Conservation (phyloP, 2,797 vertebrate genomes). For the Saxicola maurus region DNA sequence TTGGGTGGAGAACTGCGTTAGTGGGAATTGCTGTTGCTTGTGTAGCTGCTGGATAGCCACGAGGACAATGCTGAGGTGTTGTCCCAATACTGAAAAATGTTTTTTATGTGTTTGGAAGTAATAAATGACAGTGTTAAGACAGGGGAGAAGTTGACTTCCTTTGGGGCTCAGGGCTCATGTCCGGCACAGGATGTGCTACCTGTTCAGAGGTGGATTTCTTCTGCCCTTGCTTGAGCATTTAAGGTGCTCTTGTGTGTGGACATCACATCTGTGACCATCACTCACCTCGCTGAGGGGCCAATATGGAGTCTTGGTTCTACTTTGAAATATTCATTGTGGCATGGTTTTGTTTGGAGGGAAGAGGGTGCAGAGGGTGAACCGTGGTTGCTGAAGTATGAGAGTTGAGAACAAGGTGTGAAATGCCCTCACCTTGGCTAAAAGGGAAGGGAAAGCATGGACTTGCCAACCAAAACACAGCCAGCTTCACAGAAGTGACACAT, state of each 20-base stretch:
- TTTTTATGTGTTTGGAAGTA: not conserved
- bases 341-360: not conserved
- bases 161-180: not conserved
- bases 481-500: not conserved
- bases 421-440: not conserved
- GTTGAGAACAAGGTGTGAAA: not conserved
- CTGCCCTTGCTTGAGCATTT: not conserved
- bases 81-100: not conserved
- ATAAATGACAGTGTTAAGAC: not conserved
- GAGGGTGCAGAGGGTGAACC: not conserved
- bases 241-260: not conserved
- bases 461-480: fast-evolving
- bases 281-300: not conserved
- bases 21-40: not conserved
- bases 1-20: fast-evolving
- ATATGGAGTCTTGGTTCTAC: not conserved
- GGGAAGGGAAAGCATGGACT: not conserved
- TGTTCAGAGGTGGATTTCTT: not conserved
- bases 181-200: not conserved
- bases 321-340: fast-evolving
- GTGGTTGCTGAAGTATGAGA: not conserved
- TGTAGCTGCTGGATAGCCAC: not conserved
- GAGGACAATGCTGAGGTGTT: not conserved
- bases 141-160: not conserved
- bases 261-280: not conserved